Evolutionary conservation across 2,797 vertebrate genomes (phyloP), one percentile per base, ranked within the genome.

Genomic region (Monodelphis domestica): DNA sequence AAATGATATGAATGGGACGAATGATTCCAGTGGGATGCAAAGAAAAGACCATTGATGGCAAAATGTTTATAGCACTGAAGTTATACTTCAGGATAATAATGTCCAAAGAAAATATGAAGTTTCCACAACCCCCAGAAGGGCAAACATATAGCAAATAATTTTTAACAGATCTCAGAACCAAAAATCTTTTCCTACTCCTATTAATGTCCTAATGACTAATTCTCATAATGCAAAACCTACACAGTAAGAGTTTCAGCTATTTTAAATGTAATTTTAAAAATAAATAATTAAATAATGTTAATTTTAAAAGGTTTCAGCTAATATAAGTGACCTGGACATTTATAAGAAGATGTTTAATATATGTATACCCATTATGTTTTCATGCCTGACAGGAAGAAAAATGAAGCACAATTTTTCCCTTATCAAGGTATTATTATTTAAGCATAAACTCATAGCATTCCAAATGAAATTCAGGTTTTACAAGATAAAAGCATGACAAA

Each of bases 81-180:
- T 99, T 98, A 98, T 99, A 98, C 99, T 99, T 99, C 99, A 99
- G 99, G 99, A 99, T 99, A 98, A 99, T 99, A 99, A 99, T 99
- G 99, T 99, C 99, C 99, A 99, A 99, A 99, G 99, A 99, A 98
- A 99, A 99, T 99, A 99, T 99, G 99, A 99, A 99, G 99, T 99
- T 99, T 99, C 99, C 99, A 98, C 99, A 99, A 98, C 99, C 99
- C 97, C 99, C 99, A 98, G 99, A 99, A 99, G 99, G 99, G 99
- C 99, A 99, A 98, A 99, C 98, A 96, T 99, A 99, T 99, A 99
- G 99, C 98, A 99, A 99, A 99, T 99, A 99, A 99, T 99, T 98
- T n/a, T 98, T 99, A 98, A 99, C 98, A 98, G 98, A 99, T 99
- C 98, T 99, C 99, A 99, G 99, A 98, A 99, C 99, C 97, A 98